phyloP scores from a whole-genome alignment of 2,113 vertebrate genomes.

The Lepisosteus osseus region DNA sequence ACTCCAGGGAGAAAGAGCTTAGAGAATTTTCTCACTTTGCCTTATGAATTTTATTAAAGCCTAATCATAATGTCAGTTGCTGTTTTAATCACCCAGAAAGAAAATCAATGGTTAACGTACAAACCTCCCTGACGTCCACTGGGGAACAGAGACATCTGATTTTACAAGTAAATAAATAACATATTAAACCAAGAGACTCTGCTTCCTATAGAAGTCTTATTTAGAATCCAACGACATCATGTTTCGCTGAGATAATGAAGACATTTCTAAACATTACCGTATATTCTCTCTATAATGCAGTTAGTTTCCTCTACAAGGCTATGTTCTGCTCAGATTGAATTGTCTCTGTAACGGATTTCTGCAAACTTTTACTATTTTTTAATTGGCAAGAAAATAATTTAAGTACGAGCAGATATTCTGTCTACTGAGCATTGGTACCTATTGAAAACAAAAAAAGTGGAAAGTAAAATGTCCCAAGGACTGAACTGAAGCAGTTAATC shows the following conservation, averaged over 20 bases:
- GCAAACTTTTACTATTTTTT: too few species aligned
- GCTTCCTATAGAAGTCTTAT: background rate
- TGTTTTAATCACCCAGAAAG: conserved; percentile 28
- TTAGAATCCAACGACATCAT: background rate
- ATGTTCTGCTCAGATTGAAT: too few species aligned
- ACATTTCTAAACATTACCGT: background rate
- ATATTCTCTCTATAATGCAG: background rate
- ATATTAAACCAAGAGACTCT: background rate
- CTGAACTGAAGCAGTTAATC: too few species aligned
- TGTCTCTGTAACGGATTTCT: too few species aligned
- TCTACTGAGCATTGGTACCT: too few species aligned
- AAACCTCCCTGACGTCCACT: background rate
- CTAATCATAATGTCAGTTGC: conserved; percentile 23
- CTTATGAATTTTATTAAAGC: conserved; percentile 25
- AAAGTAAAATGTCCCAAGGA: too few species aligned
- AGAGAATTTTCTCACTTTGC: conserved; percentile 22
- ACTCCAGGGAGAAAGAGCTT: conserved; percentile 16
- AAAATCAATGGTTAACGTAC: conserved; percentile 16
- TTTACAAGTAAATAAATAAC: background rate
- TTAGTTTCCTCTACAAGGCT: background rate
- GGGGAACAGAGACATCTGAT: background rate
- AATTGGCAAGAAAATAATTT: too few species aligned
- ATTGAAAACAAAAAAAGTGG: too few species aligned
- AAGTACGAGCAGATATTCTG: too few species aligned
- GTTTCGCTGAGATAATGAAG: background rate